A percentile compares a stretch with the other conserved stretches of the same genome.
phyloP scores from a whole-genome alignment of 2,113 vertebrate genomes.

The Xenopus laevis region DNA sequence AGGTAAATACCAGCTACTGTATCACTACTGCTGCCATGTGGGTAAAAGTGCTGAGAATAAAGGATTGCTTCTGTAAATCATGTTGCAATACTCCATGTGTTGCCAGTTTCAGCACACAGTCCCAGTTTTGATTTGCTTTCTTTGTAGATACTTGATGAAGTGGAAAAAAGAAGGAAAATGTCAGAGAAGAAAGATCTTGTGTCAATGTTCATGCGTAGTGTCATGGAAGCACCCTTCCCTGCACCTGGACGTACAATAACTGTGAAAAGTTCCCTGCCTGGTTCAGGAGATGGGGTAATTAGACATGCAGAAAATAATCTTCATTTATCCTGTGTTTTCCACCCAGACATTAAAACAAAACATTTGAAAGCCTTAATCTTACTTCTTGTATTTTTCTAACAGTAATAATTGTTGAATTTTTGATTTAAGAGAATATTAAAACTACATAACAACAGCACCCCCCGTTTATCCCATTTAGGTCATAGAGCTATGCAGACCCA shows the following conservation, averaged over 20 bases:
- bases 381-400: no score
- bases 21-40: no score
- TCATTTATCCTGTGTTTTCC: no score
- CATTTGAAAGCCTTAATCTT: no score
- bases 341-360: no score
- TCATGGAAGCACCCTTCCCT: constrained; percentile 96
- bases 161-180: constrained; percentile 87
- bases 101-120: no score
- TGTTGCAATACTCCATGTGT: no score
- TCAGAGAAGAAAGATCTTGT: constrained; percentile 78
- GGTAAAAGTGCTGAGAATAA: no score
- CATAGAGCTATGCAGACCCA: constrained; percentile 84
- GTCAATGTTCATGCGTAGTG: constrained; percentile 89
- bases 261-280: constrained; percentile 91
- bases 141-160: constrained; percentile 90
- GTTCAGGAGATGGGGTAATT: constrained; percentile 84
- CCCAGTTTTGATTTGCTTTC: neutral
- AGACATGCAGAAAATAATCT: no score
- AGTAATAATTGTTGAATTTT: no score
- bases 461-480: constrained; percentile 62
- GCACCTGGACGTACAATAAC: constrained; percentile 89
- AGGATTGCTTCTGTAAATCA: no score
- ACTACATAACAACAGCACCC: neutral
- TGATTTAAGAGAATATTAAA: no score
- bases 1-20: constrained; percentile 70